phyloP scores from a whole-genome alignment of 2,797 vertebrate species.

The Petrocephalus sullivani region DNA sequence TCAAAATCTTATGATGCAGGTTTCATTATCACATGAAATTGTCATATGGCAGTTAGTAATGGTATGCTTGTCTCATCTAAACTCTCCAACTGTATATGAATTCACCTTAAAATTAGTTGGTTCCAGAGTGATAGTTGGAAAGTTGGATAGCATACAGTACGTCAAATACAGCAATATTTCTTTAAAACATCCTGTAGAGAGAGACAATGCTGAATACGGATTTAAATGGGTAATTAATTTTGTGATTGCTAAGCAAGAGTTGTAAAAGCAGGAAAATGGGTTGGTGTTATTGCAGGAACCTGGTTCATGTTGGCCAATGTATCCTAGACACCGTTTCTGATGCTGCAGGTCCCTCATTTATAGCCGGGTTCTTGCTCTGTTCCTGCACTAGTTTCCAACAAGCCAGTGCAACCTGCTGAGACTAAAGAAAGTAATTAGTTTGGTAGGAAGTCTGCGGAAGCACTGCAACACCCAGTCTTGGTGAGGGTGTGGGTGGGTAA shows the following conservation, averaged over 20 bases:
- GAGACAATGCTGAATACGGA: too few relatives aligned
- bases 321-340: too few relatives aligned
- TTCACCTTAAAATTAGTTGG: slow-evolving; percentile 19
- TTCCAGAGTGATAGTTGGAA: too few relatives aligned
- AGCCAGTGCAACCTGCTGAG: neutral
- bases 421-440: neutral
- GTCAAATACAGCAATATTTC: too few relatives aligned
- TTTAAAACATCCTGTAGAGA: too few relatives aligned
- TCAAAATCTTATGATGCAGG: slow-evolving; percentile 28
- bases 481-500: neutral
- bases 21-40: slow-evolving; percentile 16
- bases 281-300: too few relatives aligned
- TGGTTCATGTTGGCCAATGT: too few relatives aligned
- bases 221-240: too few relatives aligned
- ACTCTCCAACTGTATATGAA: too few relatives aligned
- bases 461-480: neutral
- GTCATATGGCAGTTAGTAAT: neutral
- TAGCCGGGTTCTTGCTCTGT: neutral
- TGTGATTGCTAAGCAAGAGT: too few relatives aligned
- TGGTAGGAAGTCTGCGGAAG: neutral
- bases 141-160: too few relatives aligned
- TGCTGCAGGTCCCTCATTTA: neutral
- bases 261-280: too few relatives aligned
- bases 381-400: neutral
- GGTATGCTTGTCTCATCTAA: neutral